Base-by-base conservation (phyloP, 2,797 vertebrate species). In the Brotula barbata region DNA sequence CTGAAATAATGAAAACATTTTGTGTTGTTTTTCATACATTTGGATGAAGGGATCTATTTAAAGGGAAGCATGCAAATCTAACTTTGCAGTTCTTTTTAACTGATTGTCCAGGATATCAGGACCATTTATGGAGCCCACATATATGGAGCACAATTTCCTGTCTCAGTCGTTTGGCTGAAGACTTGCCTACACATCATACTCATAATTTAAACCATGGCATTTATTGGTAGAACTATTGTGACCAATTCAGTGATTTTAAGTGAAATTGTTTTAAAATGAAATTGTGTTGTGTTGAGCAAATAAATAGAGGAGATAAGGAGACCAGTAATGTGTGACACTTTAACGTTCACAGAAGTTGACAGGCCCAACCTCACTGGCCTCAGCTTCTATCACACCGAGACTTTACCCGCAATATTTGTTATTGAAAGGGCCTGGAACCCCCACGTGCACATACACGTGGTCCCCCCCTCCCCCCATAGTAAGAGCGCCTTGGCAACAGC, bases 351-450 rank as follows among this genome's bases (percentile, higher is more conserved):
- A n/a, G n/a, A n/a, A n/a, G n/a, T n/a, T n/a, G n/a, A n/a, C n/a
- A n/a, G n/a, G n/a, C n/a, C n/a, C n/a, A n/a, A n/a, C n/a, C n/a
- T n/a, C n/a, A n/a, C n/a, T n/a, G n/a, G n/a, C n/a, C n/a, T n/a
- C n/a, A n/a, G n/a, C 39, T 64, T 70, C 52, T 60, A 73, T 77
- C 51, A 61, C 71, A 61, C 66, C 65, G 53, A 42, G 21, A 47
- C 23, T 22, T 33, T 46, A 36, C 65, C 51, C 49, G 75, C 58
- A 78, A 53, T 58, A 45, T 50, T 41, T 31, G 39, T 66, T 62
- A 34, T 76, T 69, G 71, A 58, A 56, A 1, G 6, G 44, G 42
- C 39, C 20, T 16, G 41, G 48, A 71, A 66, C 56, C 59, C 62
- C 52, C 69, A 83, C 64, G 71, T 8, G 62, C 21, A 64, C 47